Base-by-base conservation (phyloP, 2,888 invertebrate genomes). In the Tuberolachnus salignus region DNA sequence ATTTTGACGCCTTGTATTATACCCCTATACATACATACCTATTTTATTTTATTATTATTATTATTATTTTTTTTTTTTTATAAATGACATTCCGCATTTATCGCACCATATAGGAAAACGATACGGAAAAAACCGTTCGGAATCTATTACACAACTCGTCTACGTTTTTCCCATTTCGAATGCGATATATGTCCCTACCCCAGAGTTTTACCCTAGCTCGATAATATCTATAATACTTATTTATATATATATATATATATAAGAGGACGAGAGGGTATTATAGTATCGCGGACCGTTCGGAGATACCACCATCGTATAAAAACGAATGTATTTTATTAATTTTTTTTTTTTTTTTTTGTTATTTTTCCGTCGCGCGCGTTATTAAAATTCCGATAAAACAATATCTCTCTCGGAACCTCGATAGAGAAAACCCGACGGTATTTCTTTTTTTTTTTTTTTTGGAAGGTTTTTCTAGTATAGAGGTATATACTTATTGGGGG, bases 1-100 rank as follows among this genome's bases (percentile, higher is more conserved):
- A 59, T 71, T 71, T 71, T 49, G 46, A 59, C 21, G 44, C 10
- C 44, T n/a, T 6, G 6, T 44, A 57, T 70, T 70, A 70, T 6
- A 4, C 6, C 3, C 34, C 34, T 34, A n/a, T n/a, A 34, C 34
- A 3, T 34, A 34, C 34, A 34, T 34, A 34, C 34, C 34, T 34
- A 34, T 34, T 34, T 34, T 6, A n/a, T n/a, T n/a, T n/a, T n/a
- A n/a, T n/a, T n/a, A n/a, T n/a, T n/a, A n/a, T n/a, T n/a, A n/a
- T n/a, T n/a, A n/a, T n/a, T n/a, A n/a, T n/a, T n/a, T n/a, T n/a
- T n/a, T 70, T 70, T 70, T 55, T 70, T 21, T 55, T 44, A 23
- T 23, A 44, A 23, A n/a, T 61, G n/a, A 11, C n/a, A 57, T 23
- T 57, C 21, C 42, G 11, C 70, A 55, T 55, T 70, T 57, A 2